phyloP scores from a whole-genome alignment of 2,888 invertebrate genomes.

The Oscheius onirici region DNA sequence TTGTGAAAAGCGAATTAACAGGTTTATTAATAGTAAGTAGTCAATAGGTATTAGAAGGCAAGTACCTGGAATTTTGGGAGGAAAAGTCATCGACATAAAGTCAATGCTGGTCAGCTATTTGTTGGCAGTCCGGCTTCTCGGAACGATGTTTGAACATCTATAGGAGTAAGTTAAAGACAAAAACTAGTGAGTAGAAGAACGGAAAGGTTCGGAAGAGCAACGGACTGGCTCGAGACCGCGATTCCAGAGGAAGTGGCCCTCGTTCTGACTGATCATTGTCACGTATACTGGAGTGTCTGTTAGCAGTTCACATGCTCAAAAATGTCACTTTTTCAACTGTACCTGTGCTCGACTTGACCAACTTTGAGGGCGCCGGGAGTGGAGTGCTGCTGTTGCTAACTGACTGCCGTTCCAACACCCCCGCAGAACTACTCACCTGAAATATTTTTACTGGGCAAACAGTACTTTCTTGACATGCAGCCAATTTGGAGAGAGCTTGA shows the following conservation, averaged over 20 bases:
- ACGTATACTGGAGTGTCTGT: constrained; percentile 30
- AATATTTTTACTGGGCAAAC: neutral
- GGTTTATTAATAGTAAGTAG: constrained; percentile 1
- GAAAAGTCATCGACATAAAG: neutral
- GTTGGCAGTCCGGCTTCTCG: neutral
- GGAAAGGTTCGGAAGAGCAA: neutral
- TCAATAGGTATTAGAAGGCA: neutral
- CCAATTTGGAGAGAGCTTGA: no score
- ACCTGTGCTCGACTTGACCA: constrained; percentile 21
- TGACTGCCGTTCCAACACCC: constrained; percentile 13
- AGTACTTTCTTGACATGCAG: no score
- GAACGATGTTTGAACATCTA: neutral
- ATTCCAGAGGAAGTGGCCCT: constrained; percentile 28
- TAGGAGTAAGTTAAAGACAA: neutral
- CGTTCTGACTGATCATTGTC: constrained; percentile 26
- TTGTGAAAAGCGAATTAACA: constrained; percentile 12
- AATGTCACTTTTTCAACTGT: neutral
- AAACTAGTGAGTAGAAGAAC: neutral
- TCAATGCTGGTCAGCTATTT: neutral
- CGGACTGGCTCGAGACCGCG: constrained; percentile 10
- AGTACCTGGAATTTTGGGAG: no score
- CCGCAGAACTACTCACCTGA: constrained; percentile 26
- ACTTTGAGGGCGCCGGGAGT: neutral
- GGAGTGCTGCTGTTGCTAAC: neutral
- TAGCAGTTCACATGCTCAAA: constrained; percentile 15